These are phyloP conservation scores for Crotalus viridis DNA, from an alignment of 2,113 vertebrate genomes.

Conservation along the genomic window DNA sequence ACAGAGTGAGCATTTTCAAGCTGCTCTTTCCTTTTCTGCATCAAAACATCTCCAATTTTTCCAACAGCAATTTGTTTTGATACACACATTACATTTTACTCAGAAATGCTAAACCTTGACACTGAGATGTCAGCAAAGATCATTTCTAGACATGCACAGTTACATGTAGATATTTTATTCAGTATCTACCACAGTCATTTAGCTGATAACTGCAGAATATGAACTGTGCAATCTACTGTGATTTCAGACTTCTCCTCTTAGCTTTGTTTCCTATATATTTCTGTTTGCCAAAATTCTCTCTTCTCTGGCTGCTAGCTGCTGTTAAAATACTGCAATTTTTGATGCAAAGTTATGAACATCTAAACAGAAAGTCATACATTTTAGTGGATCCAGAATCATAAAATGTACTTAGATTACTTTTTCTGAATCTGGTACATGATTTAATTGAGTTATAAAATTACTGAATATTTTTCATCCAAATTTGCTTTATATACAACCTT, in stretches of 20 bases:
- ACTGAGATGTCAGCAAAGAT: background rate
- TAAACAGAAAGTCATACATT: background rate
- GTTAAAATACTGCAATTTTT: background rate
- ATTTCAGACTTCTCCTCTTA: background rate
- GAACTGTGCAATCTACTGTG: background rate
- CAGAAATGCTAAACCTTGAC: background rate
- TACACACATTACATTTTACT: background rate
- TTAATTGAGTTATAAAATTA: background rate
- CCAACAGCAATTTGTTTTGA: constrained; percentile 5
- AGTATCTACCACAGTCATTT: background rate
- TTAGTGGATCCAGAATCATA: background rate
- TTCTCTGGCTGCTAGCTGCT: background rate
- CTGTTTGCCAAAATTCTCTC: background rate
- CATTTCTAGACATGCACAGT: background rate
- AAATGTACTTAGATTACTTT: background rate
- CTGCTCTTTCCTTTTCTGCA: constrained; percentile 39
- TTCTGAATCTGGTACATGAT: background rate
- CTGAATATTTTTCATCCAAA: too few species aligned
- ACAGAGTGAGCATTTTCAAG: constrained; percentile 39
- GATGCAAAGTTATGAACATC: background rate
- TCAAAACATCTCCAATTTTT: constrained; percentile 25
- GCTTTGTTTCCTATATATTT: background rate
- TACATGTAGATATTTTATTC: background rate
- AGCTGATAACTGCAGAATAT: background rate
- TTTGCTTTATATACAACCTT: background rate